Conservation (phyloP, 2,888 invertebrate genomes). For the Lepidonotus clava region DNA sequence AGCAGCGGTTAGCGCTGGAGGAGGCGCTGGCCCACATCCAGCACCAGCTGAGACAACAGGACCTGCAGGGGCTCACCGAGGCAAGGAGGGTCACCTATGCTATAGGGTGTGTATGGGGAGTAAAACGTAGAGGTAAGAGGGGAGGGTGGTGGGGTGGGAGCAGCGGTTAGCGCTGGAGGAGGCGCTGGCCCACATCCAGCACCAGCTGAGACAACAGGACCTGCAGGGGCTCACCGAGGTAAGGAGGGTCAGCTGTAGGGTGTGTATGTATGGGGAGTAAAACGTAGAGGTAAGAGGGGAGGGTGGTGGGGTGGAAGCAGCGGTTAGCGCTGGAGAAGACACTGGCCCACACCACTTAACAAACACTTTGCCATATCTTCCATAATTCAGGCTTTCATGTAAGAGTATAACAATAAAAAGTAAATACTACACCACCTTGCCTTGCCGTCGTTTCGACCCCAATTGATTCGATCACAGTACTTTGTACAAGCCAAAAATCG, state of each 20-base stretch:
- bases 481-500: no score
- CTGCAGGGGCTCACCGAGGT: constrained; percentile 1
- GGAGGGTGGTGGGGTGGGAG: constrained; percentile 49
- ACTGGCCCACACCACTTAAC: constrained; percentile 5
- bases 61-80: not conserved
- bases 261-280: no score
- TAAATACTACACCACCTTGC: no score
- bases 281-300: no score
- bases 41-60: constrained; percentile 47
- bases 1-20: constrained; percentile 35
- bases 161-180: constrained; percentile 33
- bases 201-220: constrained; percentile 48
- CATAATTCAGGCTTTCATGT: no score
- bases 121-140: no score
- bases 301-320: constrained; percentile 45
- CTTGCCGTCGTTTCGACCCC: no score
- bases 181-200: constrained; percentile 30
- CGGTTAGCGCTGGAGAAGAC: constrained; percentile 40
- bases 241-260: not conserved
- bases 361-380: no score
- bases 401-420: no score
- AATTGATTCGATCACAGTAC: no score
- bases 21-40: constrained; percentile 36
- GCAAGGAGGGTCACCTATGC: no score
- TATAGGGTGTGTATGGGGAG: no score